phyloP scores from a whole-genome alignment of 2,113 vertebrate species.

The Phycodurus eques region DNA sequence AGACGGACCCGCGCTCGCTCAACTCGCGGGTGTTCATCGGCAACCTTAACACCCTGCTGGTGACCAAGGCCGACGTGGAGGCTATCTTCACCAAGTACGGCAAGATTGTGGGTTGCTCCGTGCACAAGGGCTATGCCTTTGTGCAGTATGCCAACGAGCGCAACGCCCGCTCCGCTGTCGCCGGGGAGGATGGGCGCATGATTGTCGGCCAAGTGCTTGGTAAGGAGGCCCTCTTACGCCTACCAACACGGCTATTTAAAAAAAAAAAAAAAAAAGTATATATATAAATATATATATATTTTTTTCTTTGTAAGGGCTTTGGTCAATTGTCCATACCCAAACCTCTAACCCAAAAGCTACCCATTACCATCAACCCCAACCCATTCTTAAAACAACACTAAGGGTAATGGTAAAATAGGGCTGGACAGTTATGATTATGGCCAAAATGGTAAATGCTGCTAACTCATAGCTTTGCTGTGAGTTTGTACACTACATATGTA shows the following conservation, averaged over 20 bases:
- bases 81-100: constrained; percentile 88
- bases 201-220: constrained; percentile 88
- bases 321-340: too few relatives aligned
- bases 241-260: background rate
- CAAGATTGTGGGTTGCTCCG: constrained; percentile 88
- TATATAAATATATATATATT: too few relatives aligned
- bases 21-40: constrained; percentile 90
- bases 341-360: too few relatives aligned
- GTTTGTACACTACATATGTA: too few relatives aligned
- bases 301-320: too few relatives aligned
- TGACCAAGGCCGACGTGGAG: constrained; percentile 87
- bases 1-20: constrained; percentile 85
- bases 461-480: too few relatives aligned
- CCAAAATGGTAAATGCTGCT: too few relatives aligned
- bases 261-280: too few relatives aligned
- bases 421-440: too few relatives aligned
- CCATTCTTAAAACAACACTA: too few relatives aligned
- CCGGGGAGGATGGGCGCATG: constrained; percentile 84
- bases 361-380: too few relatives aligned
- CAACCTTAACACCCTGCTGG: constrained; percentile 88
- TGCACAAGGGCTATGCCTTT: constrained; percentile 90
- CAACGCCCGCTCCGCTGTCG: constrained; percentile 81
- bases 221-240: constrained; percentile 50
- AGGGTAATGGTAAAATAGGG: too few relatives aligned
- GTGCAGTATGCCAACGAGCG: constrained; percentile 86